Conservation (phyloP, 2,113 vertebrate species). For the Papio anubis region DNA sequence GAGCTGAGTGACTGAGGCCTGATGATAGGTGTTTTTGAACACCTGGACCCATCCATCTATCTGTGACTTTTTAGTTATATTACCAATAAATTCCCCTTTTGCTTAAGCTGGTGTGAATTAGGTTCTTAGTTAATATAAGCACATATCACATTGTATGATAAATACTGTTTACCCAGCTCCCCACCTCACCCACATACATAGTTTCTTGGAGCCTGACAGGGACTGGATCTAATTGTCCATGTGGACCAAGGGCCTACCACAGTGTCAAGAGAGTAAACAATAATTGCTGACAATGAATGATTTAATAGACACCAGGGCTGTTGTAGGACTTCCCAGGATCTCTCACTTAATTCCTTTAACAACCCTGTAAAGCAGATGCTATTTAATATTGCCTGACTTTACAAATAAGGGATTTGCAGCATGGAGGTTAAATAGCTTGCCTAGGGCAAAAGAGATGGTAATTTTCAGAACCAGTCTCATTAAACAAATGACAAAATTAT, state of each 20-base stretch:
- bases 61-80: not conserved
- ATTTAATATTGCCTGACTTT: not conserved
- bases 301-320: not conserved
- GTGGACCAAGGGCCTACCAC: not conserved
- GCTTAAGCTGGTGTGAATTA: not conserved
- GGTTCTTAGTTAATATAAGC: not conserved
- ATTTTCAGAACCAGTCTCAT: not conserved
- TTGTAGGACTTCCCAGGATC: not conserved
- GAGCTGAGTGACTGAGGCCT: not conserved
- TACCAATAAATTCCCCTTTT: conserved; percentile 7
- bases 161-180: not conserved
- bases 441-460: not conserved
- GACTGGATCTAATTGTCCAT: not conserved
- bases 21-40: not conserved
- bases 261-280: not conserved
- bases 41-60: not conserved
- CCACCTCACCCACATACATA: not conserved
- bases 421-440: not conserved
- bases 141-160: not conserved
- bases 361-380: not conserved
- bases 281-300: not conserved
- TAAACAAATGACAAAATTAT: not conserved
- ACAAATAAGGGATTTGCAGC: not conserved
- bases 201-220: not conserved
- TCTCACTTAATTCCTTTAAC: not conserved